Evolutionary conservation across 2,888 invertebrate genomes (phyloP).

Genomic region (Drosophila monieri): DNA sequence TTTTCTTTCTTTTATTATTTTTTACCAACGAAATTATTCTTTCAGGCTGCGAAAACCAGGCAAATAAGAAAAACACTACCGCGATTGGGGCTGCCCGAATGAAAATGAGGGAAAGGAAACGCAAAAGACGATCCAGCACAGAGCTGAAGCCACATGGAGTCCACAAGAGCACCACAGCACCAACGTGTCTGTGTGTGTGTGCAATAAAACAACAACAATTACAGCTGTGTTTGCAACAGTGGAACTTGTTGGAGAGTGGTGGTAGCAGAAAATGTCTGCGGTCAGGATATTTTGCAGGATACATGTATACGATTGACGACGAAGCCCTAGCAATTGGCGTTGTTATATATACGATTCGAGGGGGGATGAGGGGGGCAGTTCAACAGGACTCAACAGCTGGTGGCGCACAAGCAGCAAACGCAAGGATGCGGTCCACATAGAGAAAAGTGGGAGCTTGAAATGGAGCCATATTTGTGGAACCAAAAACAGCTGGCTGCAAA

Average conservation of each 20-base stretch:
- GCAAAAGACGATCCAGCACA: slow-evolving; percentile 43
- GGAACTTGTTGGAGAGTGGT: slow-evolving; percentile 44
- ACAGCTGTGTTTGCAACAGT: slow-evolving; percentile 68
- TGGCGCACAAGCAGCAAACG: slow-evolving; percentile 49
- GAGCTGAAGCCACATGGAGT: slow-evolving; percentile 75
- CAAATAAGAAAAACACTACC: slow-evolving; percentile 73
- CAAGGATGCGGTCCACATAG: slow-evolving; percentile 63
- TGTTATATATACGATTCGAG: slow-evolving; percentile 42
- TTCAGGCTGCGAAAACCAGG: slow-evolving; percentile 10
- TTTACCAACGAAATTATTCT: slow-evolving; percentile 13
- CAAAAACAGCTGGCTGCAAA: slow-evolving; percentile 65
- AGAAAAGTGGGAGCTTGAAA: slow-evolving; percentile 37
- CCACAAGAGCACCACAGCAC: slow-evolving; percentile 56
- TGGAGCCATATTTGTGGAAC: slow-evolving; percentile 61
- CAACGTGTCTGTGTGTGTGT: slow-evolving; percentile 14
- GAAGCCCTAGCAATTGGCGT: slow-evolving; percentile 69
- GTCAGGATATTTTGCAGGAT: slow-evolving; percentile 68
- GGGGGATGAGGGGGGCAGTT: slow-evolving; percentile 18
- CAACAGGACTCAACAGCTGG: slow-evolving; percentile 52
- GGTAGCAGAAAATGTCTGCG: slow-evolving; percentile 16
- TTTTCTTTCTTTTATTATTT: slow-evolving; percentile 11
- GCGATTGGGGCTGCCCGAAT: slow-evolving; percentile 75
- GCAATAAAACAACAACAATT: slow-evolving; percentile 70
- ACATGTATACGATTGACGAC: slow-evolving; percentile 20
- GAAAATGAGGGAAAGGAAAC: slow-evolving; percentile 55